A percentile compares a stretch with the other conserved stretches of the same genome.
These are phyloP conservation scores for Drosophila tsacasi DNA, from an alignment of 1,140 invertebrate genomes.

Conservation along the genomic window DNA sequence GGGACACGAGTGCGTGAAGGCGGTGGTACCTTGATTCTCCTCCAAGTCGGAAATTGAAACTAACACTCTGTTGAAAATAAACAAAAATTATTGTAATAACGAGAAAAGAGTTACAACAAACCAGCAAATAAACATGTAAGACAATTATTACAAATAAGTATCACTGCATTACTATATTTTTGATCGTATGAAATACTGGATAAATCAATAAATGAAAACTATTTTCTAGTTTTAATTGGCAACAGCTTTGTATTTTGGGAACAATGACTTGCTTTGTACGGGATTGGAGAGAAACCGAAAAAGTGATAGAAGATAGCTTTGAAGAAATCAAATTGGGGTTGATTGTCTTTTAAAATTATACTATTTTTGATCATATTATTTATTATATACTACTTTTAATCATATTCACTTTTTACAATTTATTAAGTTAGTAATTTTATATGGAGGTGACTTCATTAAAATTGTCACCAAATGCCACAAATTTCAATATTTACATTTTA, in stretches of 20 bases:
- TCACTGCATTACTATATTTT: slow-evolving; percentile 73
- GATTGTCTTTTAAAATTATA: too few species aligned
- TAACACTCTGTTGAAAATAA: slow-evolving; percentile 32
- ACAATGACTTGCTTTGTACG: background rate
- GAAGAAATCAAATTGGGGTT: too few species aligned
- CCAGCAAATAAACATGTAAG: slow-evolving; percentile 46
- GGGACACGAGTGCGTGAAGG: slow-evolving; percentile 2
- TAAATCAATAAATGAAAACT: slow-evolving; percentile 68
- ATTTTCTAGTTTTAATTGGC: slow-evolving; percentile 57
- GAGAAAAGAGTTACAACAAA: slow-evolving; percentile 48
- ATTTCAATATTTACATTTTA: too few species aligned
- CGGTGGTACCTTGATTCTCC: slow-evolving; percentile 9
- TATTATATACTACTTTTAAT: too few species aligned
- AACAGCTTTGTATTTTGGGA: background rate
- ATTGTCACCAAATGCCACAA: too few species aligned
- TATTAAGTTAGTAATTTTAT: too few species aligned
- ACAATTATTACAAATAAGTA: slow-evolving; percentile 49
- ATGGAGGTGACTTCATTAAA: too few species aligned
- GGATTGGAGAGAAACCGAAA: background rate
- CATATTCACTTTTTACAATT: too few species aligned
- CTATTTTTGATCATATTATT: too few species aligned
- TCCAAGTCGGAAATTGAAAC: slow-evolving; percentile 16
- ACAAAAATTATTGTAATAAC: slow-evolving; percentile 38
- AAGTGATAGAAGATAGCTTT: too few species aligned
- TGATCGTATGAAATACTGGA: slow-evolving; percentile 73